A percentile compares a stretch with the other conserved stretches of the same genome.
Conservation (phyloP, 2,113 vertebrate genomes). For the Cynopterus brachyotis region DNA sequence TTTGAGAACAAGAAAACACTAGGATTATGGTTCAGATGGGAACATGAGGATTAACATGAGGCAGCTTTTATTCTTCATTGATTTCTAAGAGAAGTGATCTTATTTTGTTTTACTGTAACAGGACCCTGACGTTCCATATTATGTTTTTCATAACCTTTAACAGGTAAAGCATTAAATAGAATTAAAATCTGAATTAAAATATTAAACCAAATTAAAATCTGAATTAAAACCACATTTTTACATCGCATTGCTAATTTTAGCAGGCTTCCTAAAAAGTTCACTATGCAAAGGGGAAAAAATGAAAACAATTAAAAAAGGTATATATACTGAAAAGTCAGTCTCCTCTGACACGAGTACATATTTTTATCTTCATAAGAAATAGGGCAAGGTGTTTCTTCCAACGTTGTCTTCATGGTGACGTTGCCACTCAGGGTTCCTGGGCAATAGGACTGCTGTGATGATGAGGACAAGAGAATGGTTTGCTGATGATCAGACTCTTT, state of each 20-base stretch:
- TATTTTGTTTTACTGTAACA: background rate
- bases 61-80: background rate
- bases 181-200: background rate
- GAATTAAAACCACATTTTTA: background rate
- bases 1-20: background rate
- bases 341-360: background rate
- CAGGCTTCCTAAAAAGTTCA: background rate
- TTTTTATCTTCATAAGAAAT: background rate
- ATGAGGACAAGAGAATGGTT: background rate
- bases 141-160: background rate
- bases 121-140: background rate
- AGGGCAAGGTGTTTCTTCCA: background rate
- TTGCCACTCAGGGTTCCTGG: background rate
- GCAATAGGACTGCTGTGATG: background rate
- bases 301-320: background rate
- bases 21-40: background rate
- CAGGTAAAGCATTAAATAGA: background rate
- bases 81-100: background rate
- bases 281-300: background rate
- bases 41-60: background rate
- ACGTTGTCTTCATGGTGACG: background rate
- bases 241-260: background rate
- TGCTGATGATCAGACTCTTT: background rate
- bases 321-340: background rate
- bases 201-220: background rate